Conservation (phyloP, 2,113 vertebrate genomes). For the Centropus bengalensis region DNA sequence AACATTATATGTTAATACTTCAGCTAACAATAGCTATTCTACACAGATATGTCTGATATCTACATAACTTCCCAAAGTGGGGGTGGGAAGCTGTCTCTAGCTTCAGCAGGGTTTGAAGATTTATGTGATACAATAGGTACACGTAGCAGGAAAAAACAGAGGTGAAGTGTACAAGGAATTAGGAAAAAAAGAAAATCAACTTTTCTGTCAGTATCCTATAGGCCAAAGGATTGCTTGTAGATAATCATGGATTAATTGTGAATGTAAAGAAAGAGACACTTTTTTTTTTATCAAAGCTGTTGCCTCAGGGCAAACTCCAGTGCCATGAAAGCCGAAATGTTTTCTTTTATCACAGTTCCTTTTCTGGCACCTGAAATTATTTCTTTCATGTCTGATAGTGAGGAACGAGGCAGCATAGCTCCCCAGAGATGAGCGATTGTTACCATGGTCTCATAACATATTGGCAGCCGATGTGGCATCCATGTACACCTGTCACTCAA, state of each 20-base stretch:
- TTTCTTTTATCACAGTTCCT: constrained; percentile 77
- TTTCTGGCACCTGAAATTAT: constrained; percentile 87
- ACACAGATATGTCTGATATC: background rate
- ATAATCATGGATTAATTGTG: constrained; percentile 81
- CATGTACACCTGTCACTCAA: constrained; percentile 88
- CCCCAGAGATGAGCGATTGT: constrained; percentile 84
- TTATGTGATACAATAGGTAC: constrained; percentile 34
- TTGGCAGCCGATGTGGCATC: constrained; percentile 80
- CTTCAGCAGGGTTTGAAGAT: constrained; percentile 35
- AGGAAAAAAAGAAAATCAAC: constrained; percentile 2
- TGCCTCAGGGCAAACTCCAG: constrained; percentile 81
- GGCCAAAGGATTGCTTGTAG: constrained; percentile 67
- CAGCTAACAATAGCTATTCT: constrained; percentile 50
- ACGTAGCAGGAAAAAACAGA: constrained; percentile 29
- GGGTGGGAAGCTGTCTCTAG: constrained; percentile 27
- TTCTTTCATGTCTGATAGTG: constrained; percentile 86
- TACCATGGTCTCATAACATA: constrained; percentile 83
- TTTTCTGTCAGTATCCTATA: constrained; percentile 45
- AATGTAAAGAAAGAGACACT: constrained; percentile 77
- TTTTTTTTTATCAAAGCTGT: constrained; percentile 86
- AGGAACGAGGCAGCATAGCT: constrained; percentile 74
- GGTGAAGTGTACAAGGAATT: constrained; percentile 22
- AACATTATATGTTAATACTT: constrained; percentile 63
- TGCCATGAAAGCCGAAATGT: constrained; percentile 78
- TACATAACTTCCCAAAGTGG: background rate